Conservation (phyloP, 2,113 vertebrate genomes). For the Raphicerus campestris region DNA sequence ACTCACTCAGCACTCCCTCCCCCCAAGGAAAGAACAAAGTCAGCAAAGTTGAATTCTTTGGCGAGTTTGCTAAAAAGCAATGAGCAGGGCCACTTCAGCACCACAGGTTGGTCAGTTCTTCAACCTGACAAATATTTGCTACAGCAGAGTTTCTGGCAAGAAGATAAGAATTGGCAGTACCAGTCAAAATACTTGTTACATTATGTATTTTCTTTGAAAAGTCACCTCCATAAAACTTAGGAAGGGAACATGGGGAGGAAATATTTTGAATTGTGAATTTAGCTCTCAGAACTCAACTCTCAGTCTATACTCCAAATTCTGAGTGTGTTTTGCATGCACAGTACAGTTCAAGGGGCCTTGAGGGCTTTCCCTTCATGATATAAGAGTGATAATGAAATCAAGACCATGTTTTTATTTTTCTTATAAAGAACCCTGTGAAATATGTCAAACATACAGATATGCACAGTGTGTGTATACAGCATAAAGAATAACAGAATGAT, state of each 20-base stretch:
- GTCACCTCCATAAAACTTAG: background rate
- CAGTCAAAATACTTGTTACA: background rate
- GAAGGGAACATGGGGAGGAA: background rate
- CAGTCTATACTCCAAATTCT: background rate
- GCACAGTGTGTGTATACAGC: background rate
- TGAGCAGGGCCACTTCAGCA: background rate
- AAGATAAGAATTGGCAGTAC: background rate
- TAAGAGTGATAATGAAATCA: background rate
- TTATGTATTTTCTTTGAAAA: background rate
- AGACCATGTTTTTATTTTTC: background rate
- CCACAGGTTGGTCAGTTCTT: background rate
- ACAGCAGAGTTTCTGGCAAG: background rate
- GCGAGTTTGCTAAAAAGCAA: background rate
- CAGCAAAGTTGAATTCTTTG: background rate
- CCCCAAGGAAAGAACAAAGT: background rate
- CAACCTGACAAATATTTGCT: background rate
- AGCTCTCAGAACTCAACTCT: background rate
- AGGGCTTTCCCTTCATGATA: background rate
- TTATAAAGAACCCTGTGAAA: background rate
- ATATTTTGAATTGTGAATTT: background rate
- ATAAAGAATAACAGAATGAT: background rate
- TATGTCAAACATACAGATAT: background rate
- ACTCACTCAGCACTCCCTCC: background rate
- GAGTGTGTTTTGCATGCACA: background rate
- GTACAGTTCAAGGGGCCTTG: background rate